Conservation (phyloP, 2,888 invertebrate species). For the Stenoptilia bipunctidactyla region DNA sequence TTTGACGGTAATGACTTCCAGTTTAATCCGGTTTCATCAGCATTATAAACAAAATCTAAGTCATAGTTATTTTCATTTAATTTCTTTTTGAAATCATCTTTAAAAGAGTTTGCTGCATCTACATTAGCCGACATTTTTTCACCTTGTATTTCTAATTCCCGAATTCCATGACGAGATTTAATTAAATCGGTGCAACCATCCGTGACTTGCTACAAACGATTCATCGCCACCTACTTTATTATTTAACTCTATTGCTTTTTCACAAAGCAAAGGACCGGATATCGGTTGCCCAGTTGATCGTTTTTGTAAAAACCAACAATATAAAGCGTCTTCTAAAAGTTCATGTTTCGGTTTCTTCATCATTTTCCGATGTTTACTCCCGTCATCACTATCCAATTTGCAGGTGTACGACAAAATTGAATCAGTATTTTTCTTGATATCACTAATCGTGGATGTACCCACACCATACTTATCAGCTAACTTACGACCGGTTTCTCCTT, state of each 20-base stretch:
- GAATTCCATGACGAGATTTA: constrained; percentile 21
- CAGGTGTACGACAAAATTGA: constrained; percentile 20
- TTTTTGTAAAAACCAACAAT: too few relatives aligned
- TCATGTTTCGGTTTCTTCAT: constrained; percentile 21
- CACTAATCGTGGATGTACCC: constrained; percentile 21
- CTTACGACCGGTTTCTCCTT: constrained; percentile 19
- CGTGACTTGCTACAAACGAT: constrained; percentile 19
- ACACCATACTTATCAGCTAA: constrained; percentile 22
- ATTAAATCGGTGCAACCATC: constrained; percentile 20
- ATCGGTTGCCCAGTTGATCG: too few relatives aligned
- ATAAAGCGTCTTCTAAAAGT: too few relatives aligned
- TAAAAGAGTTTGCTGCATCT: constrained; percentile 16
- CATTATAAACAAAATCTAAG: constrained; percentile 17
- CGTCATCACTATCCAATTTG: constrained; percentile 19
- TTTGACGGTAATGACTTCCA: constrained; percentile 15
- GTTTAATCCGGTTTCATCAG: constrained; percentile 15
- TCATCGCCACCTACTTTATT: constrained; percentile 18
- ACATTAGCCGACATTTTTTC: constrained; percentile 16
- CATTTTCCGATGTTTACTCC: constrained; percentile 19
- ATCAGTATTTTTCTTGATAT: constrained; percentile 21
- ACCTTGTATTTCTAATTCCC: constrained; percentile 17
- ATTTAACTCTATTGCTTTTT: constrained; percentile 20
- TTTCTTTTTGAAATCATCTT: constrained; percentile 13
- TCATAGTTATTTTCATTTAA: constrained; percentile 12
- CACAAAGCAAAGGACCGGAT: constrained; percentile 19